Evolutionary conservation across 2,797 vertebrate genomes (phyloP).

Genomic region (Paedocypris micromegethes): DNA sequence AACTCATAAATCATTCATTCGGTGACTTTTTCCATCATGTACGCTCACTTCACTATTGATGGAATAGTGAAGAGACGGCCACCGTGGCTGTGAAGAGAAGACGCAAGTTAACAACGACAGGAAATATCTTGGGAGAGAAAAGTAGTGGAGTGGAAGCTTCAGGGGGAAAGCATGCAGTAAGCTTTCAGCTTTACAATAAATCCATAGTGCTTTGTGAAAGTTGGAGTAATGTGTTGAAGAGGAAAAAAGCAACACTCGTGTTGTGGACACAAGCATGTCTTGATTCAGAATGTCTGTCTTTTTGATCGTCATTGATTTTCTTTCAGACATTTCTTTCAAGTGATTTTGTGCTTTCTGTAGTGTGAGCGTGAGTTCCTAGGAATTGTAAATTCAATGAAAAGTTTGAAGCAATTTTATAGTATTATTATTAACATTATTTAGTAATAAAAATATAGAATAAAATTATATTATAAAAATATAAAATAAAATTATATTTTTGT

Average conservation of each 20-base stretch:
- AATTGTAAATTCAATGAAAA: conserved; percentile 18
- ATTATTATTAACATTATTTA: conserved; percentile 39
- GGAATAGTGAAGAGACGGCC: conserved; percentile 9
- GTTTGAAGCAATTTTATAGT: conserved; percentile 5
- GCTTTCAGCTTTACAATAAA: conserved; percentile 10
- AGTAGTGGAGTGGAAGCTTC: conserved; percentile 3
- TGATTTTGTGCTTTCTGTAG: conserved; percentile 24
- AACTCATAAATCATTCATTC: conserved; percentile 28
- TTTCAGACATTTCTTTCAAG: conserved; percentile 10
- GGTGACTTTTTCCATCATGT: conserved; percentile 1
- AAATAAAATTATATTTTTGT: too few relatives aligned
- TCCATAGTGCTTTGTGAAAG: not conserved
- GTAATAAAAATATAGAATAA: not conserved
- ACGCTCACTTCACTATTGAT: conserved; percentile 11
- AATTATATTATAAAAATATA: too few relatives aligned
- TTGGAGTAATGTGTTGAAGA: conserved; percentile 9
- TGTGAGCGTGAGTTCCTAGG: not conserved
- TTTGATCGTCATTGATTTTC: conserved; percentile 14
- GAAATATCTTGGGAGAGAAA: conserved; percentile 6
- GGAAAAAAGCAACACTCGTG: conserved; percentile 11
- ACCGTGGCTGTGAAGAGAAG: not conserved
- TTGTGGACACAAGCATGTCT: conserved; percentile 1
- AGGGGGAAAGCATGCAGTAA: conserved; percentile 11
- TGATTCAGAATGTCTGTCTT: not conserved
- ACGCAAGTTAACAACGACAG: not conserved